Evolutionary conservation across 2,888 invertebrate species (phyloP).

Genomic region (Prenolepis imparis): DNA sequence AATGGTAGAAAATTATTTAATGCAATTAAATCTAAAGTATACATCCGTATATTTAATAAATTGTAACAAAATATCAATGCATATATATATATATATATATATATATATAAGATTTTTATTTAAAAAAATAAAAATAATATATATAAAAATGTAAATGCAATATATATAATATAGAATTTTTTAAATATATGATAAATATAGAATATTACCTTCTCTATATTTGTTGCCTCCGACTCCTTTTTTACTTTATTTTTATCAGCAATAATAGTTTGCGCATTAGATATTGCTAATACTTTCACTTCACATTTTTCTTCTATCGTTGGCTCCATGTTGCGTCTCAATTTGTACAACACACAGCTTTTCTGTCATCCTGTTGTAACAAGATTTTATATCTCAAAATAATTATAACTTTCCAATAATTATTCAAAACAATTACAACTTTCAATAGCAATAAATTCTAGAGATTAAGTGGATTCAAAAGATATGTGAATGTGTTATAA

Average conservation of each 20-base stretch:
- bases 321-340: conserved; percentile 67
- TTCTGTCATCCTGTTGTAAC: conserved; percentile 7
- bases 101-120: not conserved
- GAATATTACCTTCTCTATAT: conserved; percentile 56
- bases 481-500: not conserved
- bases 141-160: not conserved
- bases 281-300: conserved; percentile 78
- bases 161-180: not conserved
- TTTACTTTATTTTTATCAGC: conserved; percentile 33
- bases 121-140: not conserved
- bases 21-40: not conserved
- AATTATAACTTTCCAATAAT: conserved; percentile 43
- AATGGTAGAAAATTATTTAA: not conserved
- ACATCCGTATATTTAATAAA: not conserved
- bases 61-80: not conserved
- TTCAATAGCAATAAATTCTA: not conserved
- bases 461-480: not conserved
- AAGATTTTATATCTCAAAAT: not conserved
- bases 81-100: not conserved
- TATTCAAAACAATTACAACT: conserved; percentile 30
- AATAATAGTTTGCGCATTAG: conserved; percentile 14
- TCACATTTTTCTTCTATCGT: conserved; percentile 72
- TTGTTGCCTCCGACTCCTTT: conserved; percentile 34
- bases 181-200: conserved; percentile 3
- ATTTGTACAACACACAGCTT: not conserved